Base-by-base conservation (phyloP, 2,797 vertebrate species). In the Geotrypetes seraphini region DNA sequence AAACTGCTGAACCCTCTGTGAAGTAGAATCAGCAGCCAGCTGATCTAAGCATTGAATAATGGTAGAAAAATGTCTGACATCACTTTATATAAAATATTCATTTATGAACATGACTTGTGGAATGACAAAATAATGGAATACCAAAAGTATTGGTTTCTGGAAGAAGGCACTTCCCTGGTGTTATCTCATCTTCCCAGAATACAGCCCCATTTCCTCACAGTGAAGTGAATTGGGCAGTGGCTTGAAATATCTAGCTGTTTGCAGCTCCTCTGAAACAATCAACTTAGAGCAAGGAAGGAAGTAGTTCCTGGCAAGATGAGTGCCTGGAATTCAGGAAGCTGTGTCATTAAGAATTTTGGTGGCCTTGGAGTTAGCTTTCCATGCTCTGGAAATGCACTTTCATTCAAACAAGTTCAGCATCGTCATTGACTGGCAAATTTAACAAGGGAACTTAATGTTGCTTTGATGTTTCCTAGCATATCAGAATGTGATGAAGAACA, bases 241-340 rank as follows among this genome's bases (percentile, higher is more conserved):
- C 50, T 35, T 31, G 50, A 43, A 59, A 32, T 40, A 29, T 53
- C 34, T 54, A 27, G 39, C n/a, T 41, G 42, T 63, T 34, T 44
- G 29, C 57, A 56, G 60, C 55, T 66, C 50, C 48, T 53, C 38
- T 32, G 39, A 59, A 68, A 73, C 66, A 63, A 47, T 71, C 39
- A 39, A 61, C 65, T 66, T 57, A 22, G 28, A 60, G 33, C 22
- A 55, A 53, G 81, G 83, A 85, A 85, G 86, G 81, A 84, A 85
- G 73, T 5, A 58, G 58, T 80, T 80, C 70, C 71, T 68, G 62
- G 66, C 39, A 38, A 39, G 25, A 30, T 61, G 54, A 57, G 53
- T 66, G 67, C 68, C 73, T 63, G 57, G 43, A 68, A 47, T 60
- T 59, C 73, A 71, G 75, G 66, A 74, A 67, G 24, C 53, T 33